Conservation (phyloP, 2,113 vertebrate species). For the Stegastes partitus region DNA sequence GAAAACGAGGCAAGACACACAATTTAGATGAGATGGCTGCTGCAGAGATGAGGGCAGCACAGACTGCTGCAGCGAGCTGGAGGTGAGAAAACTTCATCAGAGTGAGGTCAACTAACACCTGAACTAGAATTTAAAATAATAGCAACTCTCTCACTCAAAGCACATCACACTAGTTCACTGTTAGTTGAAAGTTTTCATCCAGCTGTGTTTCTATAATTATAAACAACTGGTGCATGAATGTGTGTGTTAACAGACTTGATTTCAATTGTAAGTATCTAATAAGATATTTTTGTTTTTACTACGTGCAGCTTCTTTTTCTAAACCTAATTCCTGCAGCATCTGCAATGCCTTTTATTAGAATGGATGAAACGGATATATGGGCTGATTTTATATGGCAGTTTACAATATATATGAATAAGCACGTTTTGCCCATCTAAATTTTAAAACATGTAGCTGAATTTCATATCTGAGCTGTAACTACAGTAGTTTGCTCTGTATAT, state of each 20-base stretch:
- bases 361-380: too few relatives aligned
- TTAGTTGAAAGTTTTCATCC: not conserved
- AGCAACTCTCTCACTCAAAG: constrained; percentile 7
- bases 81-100: constrained; percentile 12
- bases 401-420: too few relatives aligned
- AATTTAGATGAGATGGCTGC: not conserved
- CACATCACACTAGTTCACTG: not conserved
- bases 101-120: not conserved
- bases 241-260: not conserved
- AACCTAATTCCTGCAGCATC: not conserved
- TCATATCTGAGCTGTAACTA: too few relatives aligned
- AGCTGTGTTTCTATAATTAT: not conserved
- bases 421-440: too few relatives aligned
- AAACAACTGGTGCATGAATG: too few relatives aligned
- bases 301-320: not conserved
- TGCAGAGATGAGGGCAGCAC: not conserved
- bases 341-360: not conserved
- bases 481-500: too few relatives aligned
- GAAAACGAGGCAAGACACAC: not conserved
- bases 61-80: constrained; percentile 1
- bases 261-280: not conserved
- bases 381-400: too few relatives aligned
- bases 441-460: too few relatives aligned
- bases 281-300: not conserved
- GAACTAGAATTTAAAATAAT: not conserved